phyloP scores from a whole-genome alignment of 2,113 vertebrate species.

The Emydura subglobosa region DNA sequence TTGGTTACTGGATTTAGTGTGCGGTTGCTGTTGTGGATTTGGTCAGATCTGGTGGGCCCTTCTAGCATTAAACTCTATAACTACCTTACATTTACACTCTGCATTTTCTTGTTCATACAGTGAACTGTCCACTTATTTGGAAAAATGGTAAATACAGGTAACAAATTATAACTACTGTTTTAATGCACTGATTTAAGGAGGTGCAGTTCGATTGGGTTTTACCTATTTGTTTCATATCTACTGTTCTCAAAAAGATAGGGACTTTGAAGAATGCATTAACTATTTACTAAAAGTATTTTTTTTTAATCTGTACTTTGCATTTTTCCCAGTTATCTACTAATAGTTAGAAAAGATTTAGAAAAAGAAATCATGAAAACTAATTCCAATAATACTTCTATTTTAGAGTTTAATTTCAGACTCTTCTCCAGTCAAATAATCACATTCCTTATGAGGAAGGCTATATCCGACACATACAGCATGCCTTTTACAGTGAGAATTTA shows the following conservation, averaged over 20 bases:
- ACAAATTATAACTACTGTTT: not conserved
- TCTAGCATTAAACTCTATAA: not conserved
- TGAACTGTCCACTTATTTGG: not conserved
- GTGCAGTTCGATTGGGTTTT: rapidly evolving
- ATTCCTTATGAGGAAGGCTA: rapidly evolving
- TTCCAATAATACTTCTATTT: not conserved
- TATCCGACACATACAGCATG: not conserved
- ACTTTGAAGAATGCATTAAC: not conserved
- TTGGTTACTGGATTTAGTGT: not conserved
- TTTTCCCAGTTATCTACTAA: not conserved
- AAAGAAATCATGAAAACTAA: not conserved
- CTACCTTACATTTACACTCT: not conserved
- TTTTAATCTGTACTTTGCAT: not conserved
- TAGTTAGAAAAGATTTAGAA: not conserved
- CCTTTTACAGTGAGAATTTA: not conserved
- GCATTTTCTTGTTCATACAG: not conserved
- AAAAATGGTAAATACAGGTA: not conserved
- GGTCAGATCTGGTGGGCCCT: not conserved
- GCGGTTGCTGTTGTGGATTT: not conserved
- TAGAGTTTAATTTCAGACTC: not conserved
- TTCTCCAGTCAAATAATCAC: not conserved
- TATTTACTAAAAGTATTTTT: not conserved
- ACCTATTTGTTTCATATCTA: not conserved
- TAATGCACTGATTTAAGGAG: not conserved
- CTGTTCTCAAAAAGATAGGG: not conserved